A percentile compares a stretch with the other conserved stretches of the same genome.
Conservation (phyloP, 2,797 vertebrate genomes). For the Enteromius fasciolatus region DNA sequence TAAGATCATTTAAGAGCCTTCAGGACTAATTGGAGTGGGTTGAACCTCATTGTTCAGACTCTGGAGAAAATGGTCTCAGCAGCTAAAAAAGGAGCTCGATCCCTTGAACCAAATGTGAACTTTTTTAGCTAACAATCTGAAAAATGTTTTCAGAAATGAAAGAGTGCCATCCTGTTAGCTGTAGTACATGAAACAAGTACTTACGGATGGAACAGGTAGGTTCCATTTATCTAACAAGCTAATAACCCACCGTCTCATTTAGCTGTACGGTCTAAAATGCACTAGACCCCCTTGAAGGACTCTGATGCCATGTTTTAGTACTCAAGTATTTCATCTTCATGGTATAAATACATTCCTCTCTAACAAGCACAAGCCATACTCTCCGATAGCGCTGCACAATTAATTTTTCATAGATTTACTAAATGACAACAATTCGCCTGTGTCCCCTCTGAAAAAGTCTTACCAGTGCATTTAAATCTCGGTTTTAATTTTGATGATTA, state of each 20-base stretch:
- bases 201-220: neutral
- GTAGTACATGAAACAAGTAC: neutral
- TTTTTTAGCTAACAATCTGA: neutral
- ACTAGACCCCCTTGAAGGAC: neutral
- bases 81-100: neutral
- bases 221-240: neutral
- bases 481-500: too few relatives aligned
- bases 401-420: too few relatives aligned
- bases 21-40: neutral
- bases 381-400: neutral
- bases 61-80: neutral
- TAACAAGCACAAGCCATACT: neutral
- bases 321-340: neutral
- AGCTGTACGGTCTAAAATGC: constrained; percentile 8
- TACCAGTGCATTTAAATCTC: too few relatives aligned
- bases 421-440: too few relatives aligned
- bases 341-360: neutral
- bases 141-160: neutral
- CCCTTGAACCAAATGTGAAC: neutral
- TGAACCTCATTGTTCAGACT: constrained; percentile 10
- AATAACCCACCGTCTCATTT: constrained; percentile 7
- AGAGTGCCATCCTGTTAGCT: neutral
- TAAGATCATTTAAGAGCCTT: constrained; percentile 5
- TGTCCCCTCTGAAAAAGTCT: too few relatives aligned
- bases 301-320: neutral